Evolutionary conservation across 2,797 vertebrate species (phyloP).

Genomic region (Todus mexicanus): DNA sequence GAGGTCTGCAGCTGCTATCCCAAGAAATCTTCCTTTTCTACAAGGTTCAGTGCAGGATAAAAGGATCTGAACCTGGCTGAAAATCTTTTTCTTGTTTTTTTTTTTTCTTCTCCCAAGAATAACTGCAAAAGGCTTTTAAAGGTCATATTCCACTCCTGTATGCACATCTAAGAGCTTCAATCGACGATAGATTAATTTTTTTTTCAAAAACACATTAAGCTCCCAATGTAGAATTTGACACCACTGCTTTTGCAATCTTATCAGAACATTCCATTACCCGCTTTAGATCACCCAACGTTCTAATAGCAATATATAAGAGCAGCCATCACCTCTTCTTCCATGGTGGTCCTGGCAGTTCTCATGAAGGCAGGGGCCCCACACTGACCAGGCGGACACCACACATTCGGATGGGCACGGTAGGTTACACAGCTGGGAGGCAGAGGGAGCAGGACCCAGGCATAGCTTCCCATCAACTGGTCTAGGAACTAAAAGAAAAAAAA

Average conservation of each 20-base stretch:
- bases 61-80: background rate
- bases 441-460: slow-evolving; percentile 80
- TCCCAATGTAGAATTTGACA: background rate
- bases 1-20: background rate
- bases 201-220: background rate
- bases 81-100: background rate
- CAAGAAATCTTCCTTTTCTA: background rate
- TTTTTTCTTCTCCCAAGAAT: background rate
- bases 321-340: slow-evolving; percentile 84
- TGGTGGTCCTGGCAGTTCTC: slow-evolving; percentile 87
- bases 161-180: background rate
- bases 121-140: background rate
- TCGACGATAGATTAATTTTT: background rate
- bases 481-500: slow-evolving; percentile 69
- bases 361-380: slow-evolving; percentile 85
- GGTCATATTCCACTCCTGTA: background rate
- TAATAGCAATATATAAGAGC: background rate
- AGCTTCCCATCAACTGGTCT: slow-evolving; percentile 84
- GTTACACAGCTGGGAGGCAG: slow-evolving; percentile 81
- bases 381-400: slow-evolving; percentile 84
- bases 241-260: background rate
- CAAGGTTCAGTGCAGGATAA: background rate
- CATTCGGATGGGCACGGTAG: slow-evolving; percentile 83
- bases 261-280: background rate
- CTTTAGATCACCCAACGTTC: background rate